Evolutionary conservation across 2,113 vertebrate genomes (phyloP).

Genomic region (Thalassarche chlororhynchos): DNA sequence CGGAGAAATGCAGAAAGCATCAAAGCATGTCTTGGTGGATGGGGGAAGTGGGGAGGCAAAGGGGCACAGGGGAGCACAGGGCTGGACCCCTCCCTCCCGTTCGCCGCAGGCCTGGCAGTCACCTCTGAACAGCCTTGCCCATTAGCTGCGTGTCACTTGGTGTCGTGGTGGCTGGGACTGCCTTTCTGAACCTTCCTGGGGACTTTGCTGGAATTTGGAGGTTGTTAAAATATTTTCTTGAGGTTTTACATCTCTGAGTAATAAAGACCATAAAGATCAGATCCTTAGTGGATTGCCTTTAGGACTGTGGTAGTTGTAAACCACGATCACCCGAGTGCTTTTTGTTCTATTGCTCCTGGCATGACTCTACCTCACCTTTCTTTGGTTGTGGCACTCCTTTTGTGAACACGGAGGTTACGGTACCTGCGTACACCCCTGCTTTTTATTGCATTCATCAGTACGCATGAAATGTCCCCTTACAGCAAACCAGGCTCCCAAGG

Average conservation of each 20-base stretch:
- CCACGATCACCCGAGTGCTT: not conserved
- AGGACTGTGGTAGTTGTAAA: not conserved
- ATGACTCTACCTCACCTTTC: not conserved
- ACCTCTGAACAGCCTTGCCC: not conserved
- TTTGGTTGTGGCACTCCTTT: not conserved
- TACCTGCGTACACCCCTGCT: not conserved
- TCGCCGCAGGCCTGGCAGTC: not conserved
- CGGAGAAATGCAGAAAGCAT: not conserved
- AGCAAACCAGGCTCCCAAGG: not conserved
- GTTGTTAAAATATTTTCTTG: not conserved
- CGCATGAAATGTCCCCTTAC: not conserved
- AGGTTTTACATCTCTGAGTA: not conserved
- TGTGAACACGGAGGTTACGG: not conserved
- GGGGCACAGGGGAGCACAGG: not conserved
- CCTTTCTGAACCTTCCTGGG: not conserved
- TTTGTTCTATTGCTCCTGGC: not conserved
- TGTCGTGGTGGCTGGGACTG: not conserved
- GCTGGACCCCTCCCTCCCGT: not conserved
- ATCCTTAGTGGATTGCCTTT: not conserved
- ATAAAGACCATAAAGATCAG: not conserved
- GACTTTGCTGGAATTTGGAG: not conserved
- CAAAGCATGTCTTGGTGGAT: not conserved
- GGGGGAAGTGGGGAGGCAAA: not conserved
- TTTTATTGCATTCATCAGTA: not conserved
- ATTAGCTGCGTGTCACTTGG: not conserved